A percentile compares a stretch with the other conserved stretches of the same genome.
Evolutionary conservation across 2,113 vertebrate genomes (phyloP).

Genomic region (Pachyramphus minor): DNA sequence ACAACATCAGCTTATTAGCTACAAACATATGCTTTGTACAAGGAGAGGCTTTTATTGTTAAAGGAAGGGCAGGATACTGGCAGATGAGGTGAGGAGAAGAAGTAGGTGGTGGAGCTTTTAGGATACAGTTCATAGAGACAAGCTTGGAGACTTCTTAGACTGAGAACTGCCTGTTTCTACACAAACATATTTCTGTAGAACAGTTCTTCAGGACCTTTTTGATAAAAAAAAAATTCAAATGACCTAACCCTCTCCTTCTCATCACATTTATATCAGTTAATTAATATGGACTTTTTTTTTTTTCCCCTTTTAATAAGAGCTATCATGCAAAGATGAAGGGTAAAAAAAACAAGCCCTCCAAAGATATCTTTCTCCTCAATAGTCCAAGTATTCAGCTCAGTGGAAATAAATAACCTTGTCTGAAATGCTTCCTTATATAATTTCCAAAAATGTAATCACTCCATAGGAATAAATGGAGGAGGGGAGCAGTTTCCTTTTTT

Average conservation of each 20-base stretch:
- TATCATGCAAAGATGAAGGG: background rate
- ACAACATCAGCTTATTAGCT: slow-evolving; percentile 36
- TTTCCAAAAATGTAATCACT: background rate
- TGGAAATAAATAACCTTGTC: background rate
- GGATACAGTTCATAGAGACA: background rate
- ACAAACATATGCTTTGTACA: background rate
- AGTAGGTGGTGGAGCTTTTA: background rate
- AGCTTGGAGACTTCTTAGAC: background rate
- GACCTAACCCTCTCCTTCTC: rapidly evolving
- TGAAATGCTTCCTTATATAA: background rate
- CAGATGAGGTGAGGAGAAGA: background rate
- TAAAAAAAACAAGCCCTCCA: rapidly evolving
- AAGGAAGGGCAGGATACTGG: background rate
- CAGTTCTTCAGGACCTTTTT: background rate
- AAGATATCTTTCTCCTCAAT: background rate
- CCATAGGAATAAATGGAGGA: background rate
- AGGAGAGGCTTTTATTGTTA: background rate
- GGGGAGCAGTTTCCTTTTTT: background rate
- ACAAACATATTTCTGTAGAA: background rate
- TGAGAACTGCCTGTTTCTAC: background rate
- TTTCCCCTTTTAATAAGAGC: background rate
- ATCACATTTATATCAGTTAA: background rate
- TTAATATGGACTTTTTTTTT: background rate
- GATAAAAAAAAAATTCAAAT: background rate
- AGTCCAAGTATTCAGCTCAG: background rate